Base-by-base conservation (phyloP, 2,113 vertebrate species). In the Genyomyrus donnyi region DNA sequence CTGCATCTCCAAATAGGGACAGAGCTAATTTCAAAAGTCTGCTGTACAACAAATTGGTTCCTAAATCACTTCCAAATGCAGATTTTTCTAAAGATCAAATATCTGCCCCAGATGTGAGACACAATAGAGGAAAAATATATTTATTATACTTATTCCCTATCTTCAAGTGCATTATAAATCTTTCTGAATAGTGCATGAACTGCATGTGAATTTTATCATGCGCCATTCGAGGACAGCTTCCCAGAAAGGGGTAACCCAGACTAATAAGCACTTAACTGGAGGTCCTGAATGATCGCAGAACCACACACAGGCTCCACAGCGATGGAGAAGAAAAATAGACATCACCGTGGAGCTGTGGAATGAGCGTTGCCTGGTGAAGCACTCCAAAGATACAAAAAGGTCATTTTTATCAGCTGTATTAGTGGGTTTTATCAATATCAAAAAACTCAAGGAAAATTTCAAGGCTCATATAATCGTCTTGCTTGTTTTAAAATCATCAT, bases 251-350 rank as follows among this genome's bases (percentile, higher is more conserved):
- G 90, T 27, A 48, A 84, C 77, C 56, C 89, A 88, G 90, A 91
- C 91, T 89, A 85, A 90, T 45, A 83, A 45, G 77, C 94, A 93
- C 91, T 92, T 92, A 89, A 92, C 92, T 90, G 92, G 91, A 93
- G 90, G 88, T 92, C 92, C 89, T 91, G 89, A 27, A 66, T 91
- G 87, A 92, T 94, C 42, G 66, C 86, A 83, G 84, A 62, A 52
- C 39, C 93, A 95, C 94, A 95, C 93, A 93, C 90, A 77, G 66
- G 91, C 31, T 80, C 91, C 94, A 90, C 92, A 95, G 95, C 94
- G 93, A 94, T 19, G 42, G 74, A 19, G 35, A 35, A 42, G 74
- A 77, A 77, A 77, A 77, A 77, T 77, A 77, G 74, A 77, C 9
- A 17, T 35, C 70, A 6, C 31, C 70, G 3, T 77, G 35, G 6